Conservation (phyloP, 2,888 invertebrate species). For the Leptodirus hochenwartii region DNA sequence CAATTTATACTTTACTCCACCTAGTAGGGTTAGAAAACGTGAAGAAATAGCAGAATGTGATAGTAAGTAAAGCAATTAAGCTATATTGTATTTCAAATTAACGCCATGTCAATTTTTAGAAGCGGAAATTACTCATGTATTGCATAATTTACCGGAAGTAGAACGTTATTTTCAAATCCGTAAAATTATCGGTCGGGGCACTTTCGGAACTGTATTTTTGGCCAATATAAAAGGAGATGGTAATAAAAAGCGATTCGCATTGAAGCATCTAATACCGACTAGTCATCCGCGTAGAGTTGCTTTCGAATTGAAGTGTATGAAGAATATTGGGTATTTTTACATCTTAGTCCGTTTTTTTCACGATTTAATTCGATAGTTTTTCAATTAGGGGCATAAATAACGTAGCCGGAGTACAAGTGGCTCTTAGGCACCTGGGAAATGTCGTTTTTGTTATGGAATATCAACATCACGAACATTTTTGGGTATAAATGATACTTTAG, state of each 20-base stretch:
- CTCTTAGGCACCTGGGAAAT: conserved; percentile 57
- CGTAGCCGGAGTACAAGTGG: conserved; percentile 64
- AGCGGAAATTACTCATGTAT: conserved; percentile 8
- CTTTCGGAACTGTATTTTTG: conserved; percentile 73
- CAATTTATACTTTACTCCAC: too few relatives aligned
- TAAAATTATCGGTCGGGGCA: conserved; percentile 63
- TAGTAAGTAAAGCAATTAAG: too few relatives aligned
- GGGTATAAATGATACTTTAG: conserved; percentile 28
- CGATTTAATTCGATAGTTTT: conserved; percentile 5
- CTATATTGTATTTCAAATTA: too few relatives aligned
- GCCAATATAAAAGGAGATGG: conserved; percentile 41
- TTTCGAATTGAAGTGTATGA: conserved; percentile 63
- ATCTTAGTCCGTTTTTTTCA: conserved; percentile 1
- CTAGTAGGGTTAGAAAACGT: too few relatives aligned
- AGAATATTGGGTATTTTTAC: conserved; percentile 50
- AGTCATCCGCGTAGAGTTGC: conserved; percentile 67
- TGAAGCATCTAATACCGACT: conserved; percentile 77
- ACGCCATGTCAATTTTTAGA: conserved; percentile 6
- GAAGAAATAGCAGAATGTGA: too few relatives aligned
- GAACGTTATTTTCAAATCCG: conserved; percentile 26
- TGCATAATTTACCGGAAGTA: conserved; percentile 12
- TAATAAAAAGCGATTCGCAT: conserved; percentile 47
- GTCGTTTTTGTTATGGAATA: conserved; percentile 83
- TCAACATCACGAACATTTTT: conserved; percentile 63
- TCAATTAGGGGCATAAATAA: conserved; percentile 56